phyloP scores from a whole-genome alignment of 1,140 invertebrate species.

The Calycopis cecrops region DNA sequence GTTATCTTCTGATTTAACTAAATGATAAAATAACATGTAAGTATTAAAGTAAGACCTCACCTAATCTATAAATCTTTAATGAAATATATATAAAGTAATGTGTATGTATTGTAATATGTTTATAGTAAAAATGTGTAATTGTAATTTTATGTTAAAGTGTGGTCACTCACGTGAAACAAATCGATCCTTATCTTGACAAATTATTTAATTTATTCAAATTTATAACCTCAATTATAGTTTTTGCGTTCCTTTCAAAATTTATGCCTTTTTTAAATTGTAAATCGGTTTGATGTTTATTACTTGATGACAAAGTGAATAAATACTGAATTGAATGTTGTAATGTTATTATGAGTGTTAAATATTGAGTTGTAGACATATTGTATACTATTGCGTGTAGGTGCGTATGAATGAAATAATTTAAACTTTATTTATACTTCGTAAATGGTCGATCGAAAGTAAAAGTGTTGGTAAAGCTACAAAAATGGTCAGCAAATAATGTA shows the following conservation, averaged over 20 bases:
- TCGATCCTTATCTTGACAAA: neutral
- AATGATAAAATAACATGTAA: constrained; percentile 3
- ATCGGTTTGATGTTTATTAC: too few relatives aligned
- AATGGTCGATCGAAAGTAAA: neutral
- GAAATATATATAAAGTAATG: neutral
- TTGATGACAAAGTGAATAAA: too few relatives aligned
- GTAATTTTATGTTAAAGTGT: neutral
- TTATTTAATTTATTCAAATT: constrained; percentile 1
- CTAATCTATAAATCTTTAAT: too few relatives aligned
- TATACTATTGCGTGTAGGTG: too few relatives aligned
- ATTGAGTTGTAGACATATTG: too few relatives aligned
- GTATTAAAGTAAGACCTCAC: neutral
- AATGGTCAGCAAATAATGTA: constrained; percentile 11
- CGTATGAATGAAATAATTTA: too few relatives aligned
- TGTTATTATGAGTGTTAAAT: too few relatives aligned
- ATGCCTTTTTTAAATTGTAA: too few relatives aligned
- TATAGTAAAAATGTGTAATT: constrained; percentile 1
- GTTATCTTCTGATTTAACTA: constrained; percentile 2
- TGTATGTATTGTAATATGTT: neutral
- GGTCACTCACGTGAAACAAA: constrained; percentile 2
- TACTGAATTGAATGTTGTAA: too few relatives aligned
- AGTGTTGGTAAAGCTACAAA: neutral
- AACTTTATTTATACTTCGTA: too few relatives aligned
- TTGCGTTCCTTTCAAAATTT: too few relatives aligned
- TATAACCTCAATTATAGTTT: neutral